Evolutionary conservation across 2,888 invertebrate genomes (phyloP), one percentile per base, ranked within the genome.

Genomic region (Plusia festucae): DNA sequence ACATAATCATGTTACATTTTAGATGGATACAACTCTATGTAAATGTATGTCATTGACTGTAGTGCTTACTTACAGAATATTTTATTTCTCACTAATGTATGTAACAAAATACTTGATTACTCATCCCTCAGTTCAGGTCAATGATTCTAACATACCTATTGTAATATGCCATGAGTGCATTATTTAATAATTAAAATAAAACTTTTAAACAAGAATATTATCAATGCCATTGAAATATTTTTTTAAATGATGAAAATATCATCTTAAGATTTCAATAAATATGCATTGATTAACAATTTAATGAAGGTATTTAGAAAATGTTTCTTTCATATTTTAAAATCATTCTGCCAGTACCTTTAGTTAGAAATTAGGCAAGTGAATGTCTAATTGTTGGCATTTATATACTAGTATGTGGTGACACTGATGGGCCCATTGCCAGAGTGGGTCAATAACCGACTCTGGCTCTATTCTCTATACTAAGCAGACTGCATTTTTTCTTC

Each of bases 401-500:
- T 65, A 68, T 61, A 61, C 66, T n/a, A n/a, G 60, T 65, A 66
- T 53, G 52, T 67, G 52, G 68, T 72, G 62, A 72, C 68, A 55
- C 11, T 15, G 53, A 70, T 88, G 90, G 91, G 90, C 87, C 79
- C 65, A 34, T 65, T 91, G 91, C 92, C 93, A 92, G 89, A 84
- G 83, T 83, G 78, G 93, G 93, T 93, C 93, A 93, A 89, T 87
- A 91, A 86, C 91, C 91, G 74, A 79, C 63, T 73, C 64, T 74
- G 51, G 55, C n/a, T 61, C 65, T 61, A 53, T 59, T 68, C 53
- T 40, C 3, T n/a, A 7, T 40, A n/a, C 4, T 70, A 46, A 16
- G 40, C 63, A 78, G 78, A 73, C 78, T 72, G 77, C 78, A 82
- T 82, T 81, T 79, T 74, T 73, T 68, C 70, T 81, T 78, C 81